Evolutionary conservation across 2,113 vertebrate genomes (phyloP).

Genomic region (Mastomys coucha): DNA sequence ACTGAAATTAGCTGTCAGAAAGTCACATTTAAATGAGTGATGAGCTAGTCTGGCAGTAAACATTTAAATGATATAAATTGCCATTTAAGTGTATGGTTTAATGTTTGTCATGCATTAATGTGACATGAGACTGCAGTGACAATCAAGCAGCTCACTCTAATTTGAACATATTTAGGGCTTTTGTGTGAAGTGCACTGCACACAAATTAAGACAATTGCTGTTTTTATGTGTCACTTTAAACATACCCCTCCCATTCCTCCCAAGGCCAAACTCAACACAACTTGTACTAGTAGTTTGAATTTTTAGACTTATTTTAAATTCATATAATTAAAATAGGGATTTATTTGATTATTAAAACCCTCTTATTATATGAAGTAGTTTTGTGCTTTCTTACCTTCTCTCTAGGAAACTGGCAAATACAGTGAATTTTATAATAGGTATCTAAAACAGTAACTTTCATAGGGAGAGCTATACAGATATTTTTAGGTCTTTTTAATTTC

Average conservation of each 20-base stretch:
- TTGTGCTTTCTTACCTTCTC: conserved; percentile 51
- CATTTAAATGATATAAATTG: conserved; percentile 99
- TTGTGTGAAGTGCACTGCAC: conserved; percentile 93
- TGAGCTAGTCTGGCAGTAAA: conserved; percentile 95
- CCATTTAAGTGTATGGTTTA: conserved; percentile 99
- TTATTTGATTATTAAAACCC: conserved; percentile 63
- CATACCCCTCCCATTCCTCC: conserved; percentile 76
- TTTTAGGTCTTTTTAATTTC: conserved; percentile 50
- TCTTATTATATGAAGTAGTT: conserved; percentile 62
- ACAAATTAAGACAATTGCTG: conserved; percentile 99
- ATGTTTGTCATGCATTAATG: conserved; percentile 99
- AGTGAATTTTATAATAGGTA: conserved; percentile 19
- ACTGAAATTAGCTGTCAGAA: conserved; percentile 99
- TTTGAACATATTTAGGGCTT: conserved; percentile 98
- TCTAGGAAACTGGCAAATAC: conserved; percentile 68
- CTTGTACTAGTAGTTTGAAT: conserved; percentile 79
- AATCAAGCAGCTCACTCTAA: conserved; percentile 99
- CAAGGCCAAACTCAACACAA: conserved; percentile 91
- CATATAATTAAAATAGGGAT: conserved; percentile 75
- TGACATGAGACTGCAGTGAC: conserved; percentile 98
- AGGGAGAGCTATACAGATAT: conserved; percentile 41
- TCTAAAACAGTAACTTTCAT: conserved; percentile 66
- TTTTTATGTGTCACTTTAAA: conserved; percentile 97
- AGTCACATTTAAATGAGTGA: conserved; percentile 99
- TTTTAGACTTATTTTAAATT: conserved; percentile 83